Percentiles rank a stretch among this genome's conserved stretches.
Evolutionary conservation across 2,113 vertebrate genomes (phyloP).

Genomic region (Bos javanicus): DNA sequence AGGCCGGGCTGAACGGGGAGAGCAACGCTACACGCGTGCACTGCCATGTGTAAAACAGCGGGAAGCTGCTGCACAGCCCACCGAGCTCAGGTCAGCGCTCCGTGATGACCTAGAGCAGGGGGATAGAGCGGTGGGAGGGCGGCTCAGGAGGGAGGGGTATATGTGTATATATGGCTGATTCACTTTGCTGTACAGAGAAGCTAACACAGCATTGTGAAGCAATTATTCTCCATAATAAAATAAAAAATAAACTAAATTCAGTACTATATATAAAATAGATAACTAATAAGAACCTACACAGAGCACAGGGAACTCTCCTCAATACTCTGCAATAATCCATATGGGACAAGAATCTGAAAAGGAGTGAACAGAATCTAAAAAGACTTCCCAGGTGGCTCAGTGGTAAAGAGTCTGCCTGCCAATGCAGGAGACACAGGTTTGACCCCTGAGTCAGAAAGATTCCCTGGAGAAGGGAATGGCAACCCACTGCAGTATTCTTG

Average conservation of each 20-base stretch:
- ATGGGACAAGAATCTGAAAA: not conserved
- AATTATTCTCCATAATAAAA: not conserved
- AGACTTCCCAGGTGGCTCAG: not conserved
- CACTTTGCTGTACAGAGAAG: not conserved
- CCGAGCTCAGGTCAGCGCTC: not conserved
- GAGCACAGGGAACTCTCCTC: not conserved
- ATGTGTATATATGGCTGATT: not conserved
- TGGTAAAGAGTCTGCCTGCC: not conserved
- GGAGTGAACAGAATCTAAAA: not conserved
- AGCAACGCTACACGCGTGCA: fast-evolving
- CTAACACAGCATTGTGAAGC: not conserved
- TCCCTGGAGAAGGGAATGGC: not conserved
- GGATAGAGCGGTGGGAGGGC: not conserved
- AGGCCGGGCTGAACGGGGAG: not conserved
- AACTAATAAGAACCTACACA: not conserved
- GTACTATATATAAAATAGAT: not conserved
- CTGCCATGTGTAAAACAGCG: fast-evolving
- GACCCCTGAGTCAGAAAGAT: not conserved
- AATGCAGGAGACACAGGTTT: not conserved
- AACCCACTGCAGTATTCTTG: not conserved
- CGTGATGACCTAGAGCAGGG: not conserved
- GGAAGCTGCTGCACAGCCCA: not conserved
- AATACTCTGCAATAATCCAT: not conserved
- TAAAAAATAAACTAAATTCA: not conserved
- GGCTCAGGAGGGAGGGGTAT: fast-evolving